Evolutionary conservation across 2,113 vertebrate genomes (phyloP).

Genomic region (Balaenoptera acutorostrata): DNA sequence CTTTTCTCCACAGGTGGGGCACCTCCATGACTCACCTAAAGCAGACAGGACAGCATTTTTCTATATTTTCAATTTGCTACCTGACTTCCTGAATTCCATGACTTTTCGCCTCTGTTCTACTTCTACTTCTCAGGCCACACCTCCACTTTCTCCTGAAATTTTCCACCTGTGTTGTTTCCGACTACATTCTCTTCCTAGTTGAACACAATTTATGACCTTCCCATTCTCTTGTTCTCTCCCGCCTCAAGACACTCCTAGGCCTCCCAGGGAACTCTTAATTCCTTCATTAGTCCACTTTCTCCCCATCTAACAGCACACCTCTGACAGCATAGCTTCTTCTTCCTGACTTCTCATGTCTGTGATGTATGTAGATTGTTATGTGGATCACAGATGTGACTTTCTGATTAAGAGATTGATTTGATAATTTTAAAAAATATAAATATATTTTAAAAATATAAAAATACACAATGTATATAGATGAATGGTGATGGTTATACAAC

Average conservation of each 20-base stretch:
- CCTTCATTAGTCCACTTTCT: neutral
- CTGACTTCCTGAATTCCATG: neutral
- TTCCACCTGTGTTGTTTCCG: neutral
- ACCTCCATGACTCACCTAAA: neutral
- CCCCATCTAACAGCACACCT: neutral
- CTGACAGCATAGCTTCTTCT: neutral
- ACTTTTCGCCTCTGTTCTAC: neutral
- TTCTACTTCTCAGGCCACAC: neutral
- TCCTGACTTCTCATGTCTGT: neutral
- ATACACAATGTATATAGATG: neutral
- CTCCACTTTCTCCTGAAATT: neutral
- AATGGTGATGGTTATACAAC: neutral
- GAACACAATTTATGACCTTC: neutral
- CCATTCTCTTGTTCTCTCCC: too few relatives aligned
- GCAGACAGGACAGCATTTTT: neutral
- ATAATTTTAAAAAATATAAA: neutral
- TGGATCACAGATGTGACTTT: neutral
- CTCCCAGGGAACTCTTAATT: neutral
- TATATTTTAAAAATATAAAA: neutral
- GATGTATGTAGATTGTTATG: neutral
- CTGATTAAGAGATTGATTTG: neutral
- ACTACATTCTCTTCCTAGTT: neutral
- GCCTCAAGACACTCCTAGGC: neutral
- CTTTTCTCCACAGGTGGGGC: neutral
- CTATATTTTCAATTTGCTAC: neutral